A percentile compares a stretch with the other conserved stretches of the same genome.
These are phyloP conservation scores for Dendrolimus kikuchii DNA, from an alignment of 1,140 invertebrate species.

Conservation along the genomic window DNA sequence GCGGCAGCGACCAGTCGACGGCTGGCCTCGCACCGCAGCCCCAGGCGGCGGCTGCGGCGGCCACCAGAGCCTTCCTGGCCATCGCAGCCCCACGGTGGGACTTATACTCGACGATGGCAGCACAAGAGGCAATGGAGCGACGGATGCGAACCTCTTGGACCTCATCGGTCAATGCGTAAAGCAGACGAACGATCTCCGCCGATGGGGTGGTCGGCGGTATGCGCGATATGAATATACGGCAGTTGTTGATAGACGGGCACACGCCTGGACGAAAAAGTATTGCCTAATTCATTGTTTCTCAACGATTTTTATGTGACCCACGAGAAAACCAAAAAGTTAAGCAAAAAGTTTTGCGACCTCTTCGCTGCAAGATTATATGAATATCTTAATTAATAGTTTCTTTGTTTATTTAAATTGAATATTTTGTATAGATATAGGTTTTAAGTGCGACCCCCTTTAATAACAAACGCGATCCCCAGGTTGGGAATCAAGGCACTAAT, in stretches of 20 bases:
- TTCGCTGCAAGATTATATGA: too few relatives aligned
- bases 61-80: constrained; percentile 56
- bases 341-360: too few relatives aligned
- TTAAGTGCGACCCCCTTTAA: too few relatives aligned
- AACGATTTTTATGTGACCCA: too few relatives aligned
- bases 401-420: too few relatives aligned
- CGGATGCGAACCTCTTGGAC: constrained; percentile 59
- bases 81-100: constrained; percentile 61
- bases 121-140: constrained; percentile 43
- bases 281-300: too few relatives aligned
- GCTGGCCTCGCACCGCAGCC: constrained; percentile 51
- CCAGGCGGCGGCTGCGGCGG: constrained; percentile 52
- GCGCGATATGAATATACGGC: constrained; percentile 60
- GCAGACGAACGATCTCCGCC: constrained; percentile 51
- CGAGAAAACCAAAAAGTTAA: too few relatives aligned
- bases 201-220: constrained; percentile 52
- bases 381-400: too few relatives aligned
- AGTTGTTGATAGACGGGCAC: constrained; percentile 63
- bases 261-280: constrained; percentile 28
- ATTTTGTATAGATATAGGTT: too few relatives aligned
- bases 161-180: constrained; percentile 60
- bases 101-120: constrained; percentile 59
- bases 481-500: too few relatives aligned
- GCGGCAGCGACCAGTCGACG: constrained; percentile 60
- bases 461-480: too few relatives aligned